These are phyloP conservation scores for Barbus barbus DNA, from an alignment of 2,113 vertebrate species.

Conservation along the genomic window DNA sequence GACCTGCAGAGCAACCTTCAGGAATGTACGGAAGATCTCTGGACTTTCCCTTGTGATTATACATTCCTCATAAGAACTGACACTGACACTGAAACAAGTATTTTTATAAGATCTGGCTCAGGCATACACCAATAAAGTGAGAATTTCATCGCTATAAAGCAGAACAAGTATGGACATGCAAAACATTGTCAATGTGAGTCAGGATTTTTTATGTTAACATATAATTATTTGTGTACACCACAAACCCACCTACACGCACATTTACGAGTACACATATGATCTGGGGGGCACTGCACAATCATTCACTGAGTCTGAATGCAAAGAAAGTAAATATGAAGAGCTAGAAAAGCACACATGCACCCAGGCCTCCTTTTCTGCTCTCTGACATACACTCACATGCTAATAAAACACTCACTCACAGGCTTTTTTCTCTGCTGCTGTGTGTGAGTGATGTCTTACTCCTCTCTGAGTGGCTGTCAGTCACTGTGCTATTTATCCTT, in stretches of 20 bases:
- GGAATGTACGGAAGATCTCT: conserved; percentile 57
- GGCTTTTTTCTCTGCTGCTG: conserved; percentile 40
- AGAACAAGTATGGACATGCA: conserved; percentile 32
- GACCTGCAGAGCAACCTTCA: conserved; percentile 49
- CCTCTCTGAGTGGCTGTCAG: conserved; percentile 18
- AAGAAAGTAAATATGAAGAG: conserved; percentile 48
- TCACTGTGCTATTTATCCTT: conserved; percentile 12
- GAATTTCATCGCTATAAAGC: conserved; percentile 18
- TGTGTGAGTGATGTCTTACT: conserved; percentile 34
- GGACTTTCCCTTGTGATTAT: conserved; percentile 45
- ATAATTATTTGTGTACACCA: conserved; percentile 46
- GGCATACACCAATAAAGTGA: conserved; percentile 39
- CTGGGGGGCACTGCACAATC: not conserved
- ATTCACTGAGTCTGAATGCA: conserved; percentile 22
- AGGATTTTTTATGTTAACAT: conserved; percentile 1
- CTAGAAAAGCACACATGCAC: conserved; percentile 47
- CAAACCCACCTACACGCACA: conserved; percentile 20
- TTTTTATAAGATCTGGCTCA: conserved; percentile 21
- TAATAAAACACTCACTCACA: conserved; percentile 37
- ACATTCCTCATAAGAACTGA: conserved; percentile 58
- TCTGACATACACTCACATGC: conserved; percentile 11
- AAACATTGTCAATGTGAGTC: not conserved
- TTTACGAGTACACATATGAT: conserved; percentile 23
- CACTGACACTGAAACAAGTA: conserved; percentile 49
- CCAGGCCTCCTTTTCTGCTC: not conserved